These are phyloP conservation scores for Oplegnathus fasciatus DNA, from an alignment of 2,113 vertebrate genomes.

Conservation along the genomic window DNA sequence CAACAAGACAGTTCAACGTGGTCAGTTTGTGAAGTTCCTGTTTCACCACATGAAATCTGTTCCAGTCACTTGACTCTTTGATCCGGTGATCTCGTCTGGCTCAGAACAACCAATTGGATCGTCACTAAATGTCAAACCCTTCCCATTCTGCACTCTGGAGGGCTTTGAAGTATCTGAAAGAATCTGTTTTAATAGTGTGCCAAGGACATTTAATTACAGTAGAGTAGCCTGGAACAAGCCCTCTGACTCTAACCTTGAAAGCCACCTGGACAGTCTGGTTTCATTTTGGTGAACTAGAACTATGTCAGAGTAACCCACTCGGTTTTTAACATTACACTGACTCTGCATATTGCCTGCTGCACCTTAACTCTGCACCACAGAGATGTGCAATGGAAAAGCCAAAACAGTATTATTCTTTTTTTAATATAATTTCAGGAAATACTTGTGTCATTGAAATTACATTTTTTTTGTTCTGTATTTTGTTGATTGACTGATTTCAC, in stretches of 20 bases:
- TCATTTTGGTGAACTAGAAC: neutral
- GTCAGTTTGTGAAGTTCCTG: neutral
- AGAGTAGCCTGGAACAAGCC: slow-evolving; percentile 44
- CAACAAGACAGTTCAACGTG: neutral
- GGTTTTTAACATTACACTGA: neutral
- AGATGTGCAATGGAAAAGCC: slow-evolving; percentile 74
- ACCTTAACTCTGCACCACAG: slow-evolving; percentile 32
- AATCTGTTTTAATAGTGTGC: neutral
- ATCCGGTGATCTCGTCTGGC: neutral
- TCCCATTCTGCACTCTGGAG: neutral
- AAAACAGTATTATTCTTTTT: slow-evolving; percentile 55
- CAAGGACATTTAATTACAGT: neutral
- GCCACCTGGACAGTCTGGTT: neutral
- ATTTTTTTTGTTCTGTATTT: slow-evolving; percentile 5
- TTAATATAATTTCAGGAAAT: neutral
- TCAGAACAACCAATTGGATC: neutral
- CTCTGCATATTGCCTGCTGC: slow-evolving; percentile 36
- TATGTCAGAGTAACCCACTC: neutral
- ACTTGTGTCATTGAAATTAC: neutral
- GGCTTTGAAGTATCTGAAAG: neutral
- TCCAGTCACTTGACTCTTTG: neutral
- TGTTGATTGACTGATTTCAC: neutral
- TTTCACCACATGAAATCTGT: neutral
- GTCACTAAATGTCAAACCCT: neutral
- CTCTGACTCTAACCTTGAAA: slow-evolving; percentile 27